Evolutionary conservation across 2,888 invertebrate genomes (phyloP).

Genomic region (Spatulosminthurus flaviceps): DNA sequence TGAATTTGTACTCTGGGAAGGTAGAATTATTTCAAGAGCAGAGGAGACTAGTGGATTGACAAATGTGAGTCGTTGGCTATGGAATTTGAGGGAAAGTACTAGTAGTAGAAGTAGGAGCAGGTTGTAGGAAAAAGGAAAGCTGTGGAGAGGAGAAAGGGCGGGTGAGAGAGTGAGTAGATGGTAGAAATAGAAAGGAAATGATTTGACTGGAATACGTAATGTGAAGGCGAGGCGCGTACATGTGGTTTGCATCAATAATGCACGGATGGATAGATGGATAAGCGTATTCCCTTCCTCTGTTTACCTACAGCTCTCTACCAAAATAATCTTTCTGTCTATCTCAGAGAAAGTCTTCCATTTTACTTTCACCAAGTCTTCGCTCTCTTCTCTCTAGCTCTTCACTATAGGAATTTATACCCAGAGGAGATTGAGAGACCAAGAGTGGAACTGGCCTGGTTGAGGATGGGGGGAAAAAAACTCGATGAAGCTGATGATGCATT

Average conservation of each 20-base stretch:
- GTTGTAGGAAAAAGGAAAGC: background rate
- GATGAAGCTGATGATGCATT: constrained; percentile 18
- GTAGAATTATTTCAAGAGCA: constrained; percentile 1
- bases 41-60: background rate
- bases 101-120: background rate
- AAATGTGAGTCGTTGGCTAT: background rate
- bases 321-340: constrained; percentile 1
- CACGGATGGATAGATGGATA: background rate
- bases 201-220: background rate
- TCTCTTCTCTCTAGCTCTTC: no score
- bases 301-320: background rate
- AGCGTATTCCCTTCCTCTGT: background rate
- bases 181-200: background rate
- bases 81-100: background rate
- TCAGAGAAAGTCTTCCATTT: background rate
- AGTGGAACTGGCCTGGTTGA: background rate
- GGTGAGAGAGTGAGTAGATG: background rate
- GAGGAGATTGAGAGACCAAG: constrained; percentile 1
- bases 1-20: background rate
- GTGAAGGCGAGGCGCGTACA: background rate
- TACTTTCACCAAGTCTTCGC: background rate
- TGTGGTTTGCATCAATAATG: constrained; percentile 18
- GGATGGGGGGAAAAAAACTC: background rate
- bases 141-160: no score
- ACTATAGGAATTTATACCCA: no score